These are phyloP conservation scores for Trichacis sp. DNA, from an alignment of 2,888 invertebrate genomes.

Conservation along the genomic window DNA sequence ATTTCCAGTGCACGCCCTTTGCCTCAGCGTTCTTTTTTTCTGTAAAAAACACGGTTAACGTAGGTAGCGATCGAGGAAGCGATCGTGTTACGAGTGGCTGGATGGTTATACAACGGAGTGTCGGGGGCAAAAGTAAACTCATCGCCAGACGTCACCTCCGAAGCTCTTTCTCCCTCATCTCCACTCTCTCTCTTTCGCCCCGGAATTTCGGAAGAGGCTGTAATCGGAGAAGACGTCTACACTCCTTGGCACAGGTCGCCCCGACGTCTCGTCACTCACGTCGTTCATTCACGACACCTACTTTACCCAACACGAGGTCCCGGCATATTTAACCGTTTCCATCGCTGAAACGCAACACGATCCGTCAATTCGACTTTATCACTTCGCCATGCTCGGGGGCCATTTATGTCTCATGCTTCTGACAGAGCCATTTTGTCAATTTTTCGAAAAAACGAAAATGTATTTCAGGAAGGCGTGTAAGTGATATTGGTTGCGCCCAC, in stretches of 20 bases:
- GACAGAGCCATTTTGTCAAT: not conserved
- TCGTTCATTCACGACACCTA: slow-evolving; percentile 51
- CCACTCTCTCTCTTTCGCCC: not conserved
- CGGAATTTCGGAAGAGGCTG: slow-evolving; percentile 7
- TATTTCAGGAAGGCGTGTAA: not conserved
- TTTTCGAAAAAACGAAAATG: not conserved
- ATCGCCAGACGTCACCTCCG: slow-evolving; percentile 2
- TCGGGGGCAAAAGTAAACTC: slow-evolving; percentile 5
- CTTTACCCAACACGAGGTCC: not conserved
- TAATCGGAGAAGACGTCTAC: slow-evolving; percentile 60
- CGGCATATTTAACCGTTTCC: slow-evolving; percentile 8
- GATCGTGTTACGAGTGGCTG: slow-evolving; percentile 8
- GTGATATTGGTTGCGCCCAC: not conserved
- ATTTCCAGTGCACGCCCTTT: too few species aligned
- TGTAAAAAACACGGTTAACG: not conserved
- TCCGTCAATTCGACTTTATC: slow-evolving; percentile 4
- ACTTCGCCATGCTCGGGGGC: not conserved
- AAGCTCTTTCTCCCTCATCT: too few species aligned
- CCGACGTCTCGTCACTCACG: slow-evolving; percentile 60
- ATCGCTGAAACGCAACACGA: slow-evolving; percentile 1
- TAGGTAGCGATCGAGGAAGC: not conserved
- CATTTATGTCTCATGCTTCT: not conserved
- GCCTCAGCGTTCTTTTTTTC: not conserved
- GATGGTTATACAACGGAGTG: slow-evolving; percentile 3
- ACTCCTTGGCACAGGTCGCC: slow-evolving; percentile 35